Percentiles rank a stretch among this genome's conserved stretches.
Evolutionary conservation across 1,140 invertebrate genomes (phyloP).

Genomic region (Temnothorax curvispinosus): DNA sequence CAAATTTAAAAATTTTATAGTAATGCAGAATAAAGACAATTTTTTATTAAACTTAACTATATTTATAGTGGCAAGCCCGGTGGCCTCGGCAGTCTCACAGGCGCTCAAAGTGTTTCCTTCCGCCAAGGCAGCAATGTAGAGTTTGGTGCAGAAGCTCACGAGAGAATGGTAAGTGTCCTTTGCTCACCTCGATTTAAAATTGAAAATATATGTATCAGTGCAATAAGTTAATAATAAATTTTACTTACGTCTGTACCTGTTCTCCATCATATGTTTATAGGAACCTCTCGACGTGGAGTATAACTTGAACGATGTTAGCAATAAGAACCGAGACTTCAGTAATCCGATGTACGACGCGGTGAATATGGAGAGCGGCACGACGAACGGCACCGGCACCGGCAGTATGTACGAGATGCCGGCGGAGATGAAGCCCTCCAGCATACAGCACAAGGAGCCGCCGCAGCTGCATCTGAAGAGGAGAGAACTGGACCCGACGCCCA

Average conservation of each 20-base stretch:
- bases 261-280: conserved; percentile 72
- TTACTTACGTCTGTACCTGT: not conserved
- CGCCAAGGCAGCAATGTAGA: conserved; percentile 97
- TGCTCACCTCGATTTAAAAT: not conserved
- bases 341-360: conserved; percentile 98
- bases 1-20: not conserved
- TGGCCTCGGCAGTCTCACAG: conserved; percentile 91
- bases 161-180: conserved; percentile 82
- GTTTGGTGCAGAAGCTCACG: conserved; percentile 89
- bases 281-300: conserved; percentile 91
- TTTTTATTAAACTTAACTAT: conserved; percentile 22
- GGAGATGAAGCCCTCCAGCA: conserved; percentile 92
- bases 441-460: conserved; percentile 91
- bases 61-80: conserved; percentile 90
- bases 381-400: conserved; percentile 88
- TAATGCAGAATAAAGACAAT: not conserved
- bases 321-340: conserved; percentile 95
- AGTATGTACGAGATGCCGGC: conserved; percentile 93
- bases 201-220: not conserved
- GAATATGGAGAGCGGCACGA: conserved; percentile 86
- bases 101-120: conserved; percentile 97
- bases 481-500: conserved; percentile 92
- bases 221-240: conserved; percentile 2
- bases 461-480: conserved; percentile 90
- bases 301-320: conserved; percentile 89